Evolutionary conservation across 2,888 invertebrate genomes (phyloP).

Genomic region (Dasysyrphus albostriatus): DNA sequence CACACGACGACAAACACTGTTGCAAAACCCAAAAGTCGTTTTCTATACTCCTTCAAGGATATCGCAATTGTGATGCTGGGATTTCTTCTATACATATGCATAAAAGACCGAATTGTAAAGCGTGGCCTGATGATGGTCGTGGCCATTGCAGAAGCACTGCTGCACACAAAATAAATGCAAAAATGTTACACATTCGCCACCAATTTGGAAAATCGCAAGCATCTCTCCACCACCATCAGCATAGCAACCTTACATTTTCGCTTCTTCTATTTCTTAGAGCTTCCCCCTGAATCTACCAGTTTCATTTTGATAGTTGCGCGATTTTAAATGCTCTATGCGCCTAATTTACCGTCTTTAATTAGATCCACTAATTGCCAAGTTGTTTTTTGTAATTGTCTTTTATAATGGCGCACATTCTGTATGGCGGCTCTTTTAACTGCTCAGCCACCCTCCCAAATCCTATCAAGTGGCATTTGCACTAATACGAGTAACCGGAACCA

Average conservation of each 20-base stretch:
- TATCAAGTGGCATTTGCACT: conserved; percentile 45
- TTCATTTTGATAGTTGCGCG: conserved; percentile 68
- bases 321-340: conserved; percentile 76
- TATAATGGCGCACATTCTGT: conserved; percentile 72
- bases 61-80: conserved; percentile 52
- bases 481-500: conserved; percentile 36
- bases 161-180: conserved; percentile 62
- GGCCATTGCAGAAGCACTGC: conserved; percentile 45
- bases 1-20: conserved; percentile 27
- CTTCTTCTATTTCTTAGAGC: neutral
- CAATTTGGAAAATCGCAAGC: conserved; percentile 51
- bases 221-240: conserved; percentile 25
- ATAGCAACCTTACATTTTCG: neutral
- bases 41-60: conserved; percentile 32
- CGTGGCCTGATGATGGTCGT: conserved; percentile 25
- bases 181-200: conserved; percentile 58
- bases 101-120: conserved; percentile 31
- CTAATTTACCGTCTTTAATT: conserved; percentile 80
- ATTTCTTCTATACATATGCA: neutral
- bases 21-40: conserved; percentile 31
- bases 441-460: conserved; percentile 33
- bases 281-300: neutral
- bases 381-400: conserved; percentile 78
- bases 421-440: conserved; percentile 42
- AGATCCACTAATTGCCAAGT: conserved; percentile 79